Percentiles rank a stretch among this genome's conserved stretches.
Evolutionary conservation across 37 sponge, comb jelly and placozoan species (phyloP).

Genomic region (Cliona cf. orientalis): DNA sequence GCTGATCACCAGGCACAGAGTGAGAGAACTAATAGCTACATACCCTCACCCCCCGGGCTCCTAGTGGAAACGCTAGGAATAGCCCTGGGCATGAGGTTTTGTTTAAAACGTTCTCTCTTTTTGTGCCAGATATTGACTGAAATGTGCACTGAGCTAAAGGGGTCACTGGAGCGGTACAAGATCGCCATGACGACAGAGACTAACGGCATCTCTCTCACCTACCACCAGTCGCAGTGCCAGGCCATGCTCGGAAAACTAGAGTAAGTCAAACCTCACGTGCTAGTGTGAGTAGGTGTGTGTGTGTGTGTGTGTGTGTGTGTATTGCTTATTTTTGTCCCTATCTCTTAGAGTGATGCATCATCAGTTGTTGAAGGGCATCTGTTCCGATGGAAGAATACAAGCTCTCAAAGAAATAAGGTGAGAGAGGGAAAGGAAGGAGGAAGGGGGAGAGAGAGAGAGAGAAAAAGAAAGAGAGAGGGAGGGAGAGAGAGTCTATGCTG

Average conservation of each 20-base stretch:
- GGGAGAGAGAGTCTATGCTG: too few relatives aligned
- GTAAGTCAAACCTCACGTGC: conserved; percentile 34
- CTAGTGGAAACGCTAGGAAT: too few relatives aligned
- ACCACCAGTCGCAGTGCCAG: conserved; percentile 4
- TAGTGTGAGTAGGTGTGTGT: too few relatives aligned
- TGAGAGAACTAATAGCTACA: too few relatives aligned
- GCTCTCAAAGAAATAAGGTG: conserved; percentile 44
- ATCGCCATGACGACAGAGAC: neutral
- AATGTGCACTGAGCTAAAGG: conserved; percentile 2
- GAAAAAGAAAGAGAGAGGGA: too few relatives aligned
- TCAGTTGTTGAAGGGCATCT: conserved; percentile 39
- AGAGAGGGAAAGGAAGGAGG: too few relatives aligned
- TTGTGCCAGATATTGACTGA: conserved; percentile 13
- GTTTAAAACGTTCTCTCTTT: too few relatives aligned
- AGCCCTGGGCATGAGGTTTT: too few relatives aligned
- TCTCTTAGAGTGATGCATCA: conserved; percentile 39
- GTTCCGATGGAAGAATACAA: conserved; percentile 34
- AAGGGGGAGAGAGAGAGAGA: too few relatives aligned
- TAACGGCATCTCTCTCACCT: neutral
- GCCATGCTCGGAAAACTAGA: conserved; percentile 49
- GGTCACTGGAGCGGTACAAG: conserved; percentile 16
- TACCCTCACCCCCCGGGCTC: too few relatives aligned
- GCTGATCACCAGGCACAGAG: conserved; percentile 2
- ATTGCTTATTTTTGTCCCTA: neutral
- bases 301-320: too few relatives aligned